Evolutionary conservation across 2,113 vertebrate genomes (phyloP).

Genomic region (Melanerpes formicivorus): DNA sequence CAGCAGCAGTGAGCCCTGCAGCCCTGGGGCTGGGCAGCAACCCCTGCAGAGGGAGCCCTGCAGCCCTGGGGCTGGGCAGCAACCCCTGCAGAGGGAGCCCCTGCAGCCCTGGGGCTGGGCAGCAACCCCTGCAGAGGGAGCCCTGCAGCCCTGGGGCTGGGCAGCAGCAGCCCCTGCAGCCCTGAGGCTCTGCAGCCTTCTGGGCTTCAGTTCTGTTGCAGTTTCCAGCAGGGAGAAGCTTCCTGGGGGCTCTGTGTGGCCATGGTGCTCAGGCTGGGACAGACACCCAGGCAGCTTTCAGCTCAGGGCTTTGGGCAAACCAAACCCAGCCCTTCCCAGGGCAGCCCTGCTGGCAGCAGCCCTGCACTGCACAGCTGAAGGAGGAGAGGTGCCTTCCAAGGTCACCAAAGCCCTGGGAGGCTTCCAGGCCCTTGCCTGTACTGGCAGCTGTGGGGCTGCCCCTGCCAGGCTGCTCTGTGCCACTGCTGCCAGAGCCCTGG

Average conservation of each 20-base stretch:
- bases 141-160: no score
- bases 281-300: accelerated
- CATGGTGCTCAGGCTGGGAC: not conserved
- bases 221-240: not conserved
- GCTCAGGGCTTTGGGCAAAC: not conserved
- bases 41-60: no score
- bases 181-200: not conserved
- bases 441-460: not conserved
- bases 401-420: not conserved
- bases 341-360: not conserved
- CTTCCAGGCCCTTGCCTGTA: not conserved
- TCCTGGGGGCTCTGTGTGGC: accelerated
- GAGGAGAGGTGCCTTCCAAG: not conserved
- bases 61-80: no score
- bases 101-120: no score
- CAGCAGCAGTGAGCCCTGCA: no score
- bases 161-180: no score
- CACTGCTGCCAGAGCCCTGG: no score
- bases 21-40: no score
- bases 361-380: not conserved
- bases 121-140: no score
- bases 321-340: not conserved
- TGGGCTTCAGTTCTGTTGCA: accelerated
- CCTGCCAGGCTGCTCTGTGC: not conserved
- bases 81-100: no score